Evolutionary conservation across 2,797 vertebrate genomes (phyloP), one percentile per base, ranked within the genome.

Genomic region (Pangasius mekongensis): DNA sequence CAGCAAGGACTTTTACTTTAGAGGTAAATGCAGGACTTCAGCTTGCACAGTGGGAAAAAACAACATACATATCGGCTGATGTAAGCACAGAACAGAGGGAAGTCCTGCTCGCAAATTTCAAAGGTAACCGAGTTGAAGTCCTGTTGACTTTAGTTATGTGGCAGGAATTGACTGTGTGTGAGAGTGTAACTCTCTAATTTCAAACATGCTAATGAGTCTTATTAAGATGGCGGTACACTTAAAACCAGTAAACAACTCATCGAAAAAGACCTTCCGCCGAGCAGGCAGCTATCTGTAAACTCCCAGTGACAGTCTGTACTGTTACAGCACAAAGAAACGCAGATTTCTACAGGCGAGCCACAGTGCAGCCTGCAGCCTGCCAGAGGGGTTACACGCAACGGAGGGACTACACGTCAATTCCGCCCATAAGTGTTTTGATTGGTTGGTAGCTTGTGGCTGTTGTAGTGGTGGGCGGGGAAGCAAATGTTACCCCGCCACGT

Each of bases 91-190:
- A 64, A 5, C 95, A 96, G 92, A 93, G 94, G 89, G 85, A 91
- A 81, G 89, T 94, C 71, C 94, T 97, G 0, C 93, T 97, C 22
- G 91, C 92, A 1, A 87, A 92, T 20, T 96, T 98, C 73, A 97
- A 95, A 97, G 97, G 98, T 98, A 94, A 16, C 22, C 13, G 13
- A 39, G 18, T 30, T 20, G 24, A 39, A 36, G 56, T 39, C 18
- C 5, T 18, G 0, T 8, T 20, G 30, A 83, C 20, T 43, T n/a
- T 14, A 56, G 2, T 52, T 5, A 11, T 36, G 9, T 36, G 16
- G 2, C 30, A 22, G 16, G 16, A 14, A 36, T 0, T 33, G 47
- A 77, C 54, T 6, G 24, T 33, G 4, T 8, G 27, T n/a, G 27
- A 6, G 13, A 9, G 30, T 24, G 54, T 27, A 13, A 81, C 6